Percentiles rank a stretch among this genome's conserved stretches.
Evolutionary conservation across 2,113 vertebrate genomes (phyloP).

Genomic region (Lepisosteus osseus): DNA sequence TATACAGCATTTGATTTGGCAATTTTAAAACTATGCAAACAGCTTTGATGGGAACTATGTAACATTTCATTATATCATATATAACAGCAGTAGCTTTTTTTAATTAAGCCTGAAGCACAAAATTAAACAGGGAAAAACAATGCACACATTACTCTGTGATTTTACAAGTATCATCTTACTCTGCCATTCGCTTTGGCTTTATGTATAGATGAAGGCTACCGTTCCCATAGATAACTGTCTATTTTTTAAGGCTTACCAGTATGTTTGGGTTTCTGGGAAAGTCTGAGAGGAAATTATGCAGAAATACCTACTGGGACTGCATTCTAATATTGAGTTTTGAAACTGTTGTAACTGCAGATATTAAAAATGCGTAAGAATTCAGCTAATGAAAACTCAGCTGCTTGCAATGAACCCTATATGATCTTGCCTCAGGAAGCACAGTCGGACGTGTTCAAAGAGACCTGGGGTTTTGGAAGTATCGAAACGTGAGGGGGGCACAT

Average conservation of each 20-base stretch:
- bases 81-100: background rate
- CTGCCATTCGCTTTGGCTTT: background rate
- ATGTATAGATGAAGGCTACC: background rate
- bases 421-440: constrained; percentile 7
- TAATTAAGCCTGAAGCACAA: background rate
- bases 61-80: too few relatives aligned
- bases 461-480: background rate
- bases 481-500: too few relatives aligned
- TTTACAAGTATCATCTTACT: background rate
- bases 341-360: background rate
- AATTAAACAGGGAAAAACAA: background rate
- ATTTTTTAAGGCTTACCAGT: background rate
- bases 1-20: too few relatives aligned
- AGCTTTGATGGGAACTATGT: too few relatives aligned
- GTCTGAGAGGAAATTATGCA: background rate
- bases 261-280: background rate
- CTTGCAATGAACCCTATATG: background rate
- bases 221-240: background rate
- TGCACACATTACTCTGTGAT: background rate
- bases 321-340: background rate
- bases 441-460: background rate
- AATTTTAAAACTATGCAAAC: too few relatives aligned
- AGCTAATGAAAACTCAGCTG: background rate
- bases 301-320: background rate
- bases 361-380: constrained; percentile 14